Percentiles rank a stretch among this genome's conserved stretches.
Evolutionary conservation across 2,797 vertebrate genomes (phyloP).

Genomic region (Smutsia temminckii): DNA sequence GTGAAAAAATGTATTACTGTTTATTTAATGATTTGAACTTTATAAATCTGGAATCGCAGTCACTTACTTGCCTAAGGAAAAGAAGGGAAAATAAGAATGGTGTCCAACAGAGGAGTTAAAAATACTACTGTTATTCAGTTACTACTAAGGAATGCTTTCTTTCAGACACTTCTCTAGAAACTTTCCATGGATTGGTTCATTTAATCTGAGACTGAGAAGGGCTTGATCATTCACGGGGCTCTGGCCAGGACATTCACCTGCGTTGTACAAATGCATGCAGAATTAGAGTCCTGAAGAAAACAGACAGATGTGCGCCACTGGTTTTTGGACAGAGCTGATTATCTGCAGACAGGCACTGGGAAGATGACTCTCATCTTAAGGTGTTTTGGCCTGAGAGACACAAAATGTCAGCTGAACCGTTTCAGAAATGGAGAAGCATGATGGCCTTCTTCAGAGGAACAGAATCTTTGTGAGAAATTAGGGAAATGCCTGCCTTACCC

Average conservation of each 20-base stretch:
- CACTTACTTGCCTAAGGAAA: not conserved
- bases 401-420: not conserved
- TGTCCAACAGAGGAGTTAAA: not conserved
- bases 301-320: not conserved
- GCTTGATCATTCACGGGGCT: not conserved
- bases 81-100: not conserved
- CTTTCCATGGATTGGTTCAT: not conserved
- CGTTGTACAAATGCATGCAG: constrained; percentile 33
- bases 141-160: not conserved
- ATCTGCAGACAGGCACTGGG: not conserved
- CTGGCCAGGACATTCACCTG: constrained; percentile 49
- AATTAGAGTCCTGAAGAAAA: constrained; percentile 9
- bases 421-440: not conserved
- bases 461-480: not conserved
- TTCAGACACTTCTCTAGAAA: constrained; percentile 2
- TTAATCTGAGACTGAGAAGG: constrained; percentile 29
- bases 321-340: not conserved
- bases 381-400: not conserved
- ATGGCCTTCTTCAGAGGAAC: not conserved
- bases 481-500: not conserved
- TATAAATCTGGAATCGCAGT: not conserved
- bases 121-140: not conserved
- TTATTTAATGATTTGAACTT: constrained; percentile 20
- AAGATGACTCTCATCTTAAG: not conserved
- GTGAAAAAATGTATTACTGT: not conserved